Evolutionary conservation across 2,888 invertebrate species (phyloP).

Genomic region (Drosophila picticornis): DNA sequence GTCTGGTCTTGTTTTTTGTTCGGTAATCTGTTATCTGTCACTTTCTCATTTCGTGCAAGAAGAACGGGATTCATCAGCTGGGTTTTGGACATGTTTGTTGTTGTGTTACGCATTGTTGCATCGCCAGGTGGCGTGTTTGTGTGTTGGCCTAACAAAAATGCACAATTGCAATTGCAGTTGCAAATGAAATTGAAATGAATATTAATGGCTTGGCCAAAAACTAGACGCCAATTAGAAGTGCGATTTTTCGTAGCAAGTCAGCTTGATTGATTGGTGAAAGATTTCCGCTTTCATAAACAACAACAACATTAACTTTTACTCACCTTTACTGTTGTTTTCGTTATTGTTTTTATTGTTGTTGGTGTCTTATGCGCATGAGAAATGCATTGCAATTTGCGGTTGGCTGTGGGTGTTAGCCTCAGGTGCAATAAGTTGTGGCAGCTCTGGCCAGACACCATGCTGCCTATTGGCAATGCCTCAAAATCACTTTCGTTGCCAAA

Average conservation of each 20-base stretch:
- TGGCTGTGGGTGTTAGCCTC: conserved; percentile 37
- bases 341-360: conserved; percentile 9
- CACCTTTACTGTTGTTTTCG: conserved; percentile 15
- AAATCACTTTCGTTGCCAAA: conserved; percentile 69
- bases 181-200: conserved; percentile 3
- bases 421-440: conserved; percentile 19
- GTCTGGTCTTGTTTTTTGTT: not conserved
- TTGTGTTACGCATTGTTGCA: conserved; percentile 42
- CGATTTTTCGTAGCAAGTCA: conserved; percentile 36
- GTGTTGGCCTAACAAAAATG: not conserved
- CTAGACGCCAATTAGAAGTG: conserved; percentile 22
- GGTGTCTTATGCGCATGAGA: conserved; percentile 38
- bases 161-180: not conserved
- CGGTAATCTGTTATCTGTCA: conserved; percentile 6
- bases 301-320: conserved; percentile 61
- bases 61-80: not conserved
- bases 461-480: conserved; percentile 19
- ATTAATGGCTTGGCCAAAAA: conserved; percentile 10
- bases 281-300: conserved; percentile 77
- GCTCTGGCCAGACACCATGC: not conserved
- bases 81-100: conserved; percentile 3
- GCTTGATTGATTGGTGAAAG: conserved; percentile 73
- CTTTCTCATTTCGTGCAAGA: conserved; percentile 3
- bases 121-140: conserved; percentile 33
- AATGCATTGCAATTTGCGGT: conserved; percentile 31